Evolutionary conservation across 2,888 invertebrate genomes (phyloP), one percentile per base, ranked within the genome.

Genomic region (Drosophila rubida): DNA sequence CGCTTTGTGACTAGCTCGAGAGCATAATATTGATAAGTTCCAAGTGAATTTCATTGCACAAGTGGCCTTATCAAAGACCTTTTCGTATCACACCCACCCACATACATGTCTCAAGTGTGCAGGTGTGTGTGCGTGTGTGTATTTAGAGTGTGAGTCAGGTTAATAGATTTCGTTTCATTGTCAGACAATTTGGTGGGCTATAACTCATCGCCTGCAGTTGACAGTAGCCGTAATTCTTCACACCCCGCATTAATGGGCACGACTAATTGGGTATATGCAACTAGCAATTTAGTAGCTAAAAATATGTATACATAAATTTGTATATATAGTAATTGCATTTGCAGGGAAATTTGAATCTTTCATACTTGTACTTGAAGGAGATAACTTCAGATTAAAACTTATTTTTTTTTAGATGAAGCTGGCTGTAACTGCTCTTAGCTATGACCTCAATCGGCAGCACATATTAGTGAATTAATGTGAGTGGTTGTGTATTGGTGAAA

Each of bases 21-120:
- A 42, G 42, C 42, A 54, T 11, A 62, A 64, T 49, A 70, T 58
- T 71, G 65, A 65, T 77, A 65, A 68, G 35, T 55, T 44, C 19
- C 4, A 42, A 60, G 51, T 68, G 19, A 53, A 42, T 58, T 58
- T 41, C 9, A 32, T 44, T 65, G 22, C 49, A 41, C 57, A 67
- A 54, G 41, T 50, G 4, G 37, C 30, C 74, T 74, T 74, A 74
- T 73, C 73, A 73, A 23, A 39, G 27, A 57, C 55, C 45, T 50
- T 27, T 45, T 37, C 23, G 11, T 22, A 8, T 51, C 39, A 14
- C 37, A 22, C 35, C 2, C 27, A 23, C n/a, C 14, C 5, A 25
- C 23, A 37, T 1, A 4, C 9, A 37, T 8, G 50, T 2, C 13
- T 35, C 11, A 32, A n/a, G 27, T 25, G 25, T 32, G 7, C 1